These are phyloP conservation scores for Therioaphis trifolii DNA, from an alignment of 2,888 invertebrate species.

Conservation along the genomic window DNA sequence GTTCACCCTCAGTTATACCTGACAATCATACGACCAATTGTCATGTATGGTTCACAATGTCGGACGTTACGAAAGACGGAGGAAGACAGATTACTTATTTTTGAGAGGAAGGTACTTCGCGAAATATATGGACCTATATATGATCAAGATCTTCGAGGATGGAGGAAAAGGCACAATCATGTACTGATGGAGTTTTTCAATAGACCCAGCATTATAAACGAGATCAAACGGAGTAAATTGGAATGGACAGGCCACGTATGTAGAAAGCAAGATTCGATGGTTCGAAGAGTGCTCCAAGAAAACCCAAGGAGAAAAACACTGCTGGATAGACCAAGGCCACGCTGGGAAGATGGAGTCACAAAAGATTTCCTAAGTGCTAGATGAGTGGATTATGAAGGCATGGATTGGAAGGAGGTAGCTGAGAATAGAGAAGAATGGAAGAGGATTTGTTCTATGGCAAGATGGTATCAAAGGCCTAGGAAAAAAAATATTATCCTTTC, in stretches of 20 bases:
- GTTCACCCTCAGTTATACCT: too few species aligned
- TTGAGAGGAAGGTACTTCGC: conserved; percentile 40
- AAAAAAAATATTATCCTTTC: too few species aligned
- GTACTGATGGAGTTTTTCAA: conserved; percentile 31
- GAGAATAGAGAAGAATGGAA: conserved; percentile 9
- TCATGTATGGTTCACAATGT: too few species aligned
- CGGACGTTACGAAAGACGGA: too few species aligned
- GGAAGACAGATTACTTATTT: conserved; percentile 10
- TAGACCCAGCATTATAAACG: conserved; percentile 22
- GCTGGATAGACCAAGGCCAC: conserved; percentile 3
- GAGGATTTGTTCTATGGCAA: not conserved
- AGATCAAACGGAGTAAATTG: conserved; percentile 25
- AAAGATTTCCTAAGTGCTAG: not conserved
- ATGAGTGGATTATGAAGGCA: not conserved
- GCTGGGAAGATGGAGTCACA: not conserved
- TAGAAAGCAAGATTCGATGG: conserved; percentile 1
- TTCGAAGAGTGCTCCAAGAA: conserved; percentile 28
- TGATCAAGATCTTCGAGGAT: conserved; percentile 22
- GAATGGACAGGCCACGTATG: not conserved
- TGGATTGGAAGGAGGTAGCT: not conserved
- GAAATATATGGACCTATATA: conserved; percentile 52
- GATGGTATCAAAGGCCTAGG: not conserved
- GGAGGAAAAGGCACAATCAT: conserved; percentile 19
- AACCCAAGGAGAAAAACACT: conserved; percentile 8
- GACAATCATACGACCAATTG: too few species aligned